Conservation (phyloP, 1,140 invertebrate species). For the Drosophila nikananu region DNA sequence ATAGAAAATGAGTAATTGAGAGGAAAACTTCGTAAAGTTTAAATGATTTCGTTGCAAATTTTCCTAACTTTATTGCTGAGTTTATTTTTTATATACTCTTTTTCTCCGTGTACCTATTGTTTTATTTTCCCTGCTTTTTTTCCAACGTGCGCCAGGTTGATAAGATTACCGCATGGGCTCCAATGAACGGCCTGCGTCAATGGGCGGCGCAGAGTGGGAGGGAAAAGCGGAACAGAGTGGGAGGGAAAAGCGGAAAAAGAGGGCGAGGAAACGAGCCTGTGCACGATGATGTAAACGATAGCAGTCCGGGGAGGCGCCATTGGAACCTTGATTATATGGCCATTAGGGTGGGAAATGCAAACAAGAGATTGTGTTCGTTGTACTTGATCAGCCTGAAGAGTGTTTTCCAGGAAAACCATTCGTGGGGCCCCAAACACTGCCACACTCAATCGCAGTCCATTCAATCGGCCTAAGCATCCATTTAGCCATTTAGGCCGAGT, state of each 20-base stretch:
- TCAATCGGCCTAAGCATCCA: conserved; percentile 53
- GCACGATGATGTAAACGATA: conserved; percentile 52
- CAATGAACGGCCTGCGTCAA: conserved; percentile 51
- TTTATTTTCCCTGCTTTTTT: conserved; percentile 25
- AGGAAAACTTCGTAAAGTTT: not conserved
- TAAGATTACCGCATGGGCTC: conserved; percentile 49
- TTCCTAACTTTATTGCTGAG: not conserved
- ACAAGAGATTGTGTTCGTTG: conserved; percentile 47
- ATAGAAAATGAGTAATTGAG: not conserved
- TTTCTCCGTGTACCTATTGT: conserved; percentile 19
- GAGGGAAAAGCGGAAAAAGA: not conserved
- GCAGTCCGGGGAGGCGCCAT: conserved; percentile 44
- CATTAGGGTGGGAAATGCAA: conserved; percentile 54
- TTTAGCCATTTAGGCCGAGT: conserved; percentile 45
- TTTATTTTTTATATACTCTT: not conserved
- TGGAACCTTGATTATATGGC: conserved; percentile 53
- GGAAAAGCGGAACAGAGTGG: not conserved
- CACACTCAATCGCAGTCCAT: conserved; percentile 30
- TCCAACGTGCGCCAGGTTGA: conserved; percentile 44
- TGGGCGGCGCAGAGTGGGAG: conserved; percentile 26
- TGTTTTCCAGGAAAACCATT: conserved; percentile 4
- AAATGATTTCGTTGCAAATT: not conserved
- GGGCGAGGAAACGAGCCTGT: conserved; percentile 5
- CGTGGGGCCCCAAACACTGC: not conserved
- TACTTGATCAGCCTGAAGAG: conserved; percentile 31